Base-by-base conservation (phyloP, 2,888 invertebrate genomes). In the Scaptomyza cyrtandrae region DNA sequence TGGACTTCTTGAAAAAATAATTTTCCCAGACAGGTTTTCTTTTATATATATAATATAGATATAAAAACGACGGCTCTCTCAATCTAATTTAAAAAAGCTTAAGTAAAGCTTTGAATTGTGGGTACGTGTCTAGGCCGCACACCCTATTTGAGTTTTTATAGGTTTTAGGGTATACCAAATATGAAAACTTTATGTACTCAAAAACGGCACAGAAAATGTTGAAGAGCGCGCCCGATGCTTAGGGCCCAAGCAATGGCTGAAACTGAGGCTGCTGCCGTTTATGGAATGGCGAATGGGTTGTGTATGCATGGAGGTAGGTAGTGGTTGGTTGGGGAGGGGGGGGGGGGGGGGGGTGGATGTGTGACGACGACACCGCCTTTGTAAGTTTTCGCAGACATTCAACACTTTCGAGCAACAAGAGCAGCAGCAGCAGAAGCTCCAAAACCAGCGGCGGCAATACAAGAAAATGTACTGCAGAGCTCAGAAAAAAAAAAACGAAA, bases 331-430 rank as follows among this genome's bases (percentile, higher is more conserved):
- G n/a, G n/a, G n/a, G n/a, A n/a, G n/a, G n/a, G n/a, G n/a, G n/a
- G n/a, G n/a, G n/a, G n/a, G n/a, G n/a, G n/a, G n/a, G 35, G 37
- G 6, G 14, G 43, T 7, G 29, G 35, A 0, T 13, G 13, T 35
- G 13, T 45, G 65, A 1, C 44, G 61, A 65, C 80, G 68, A 73
- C 80, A 75, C 65, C 82, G 80, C 75, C 79, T 81, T 78, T 82
- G 78, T 78, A 82, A 80, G 80, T 82, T 81, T 80, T 71, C 82
- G 78, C 81, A 81, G 82, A 81, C 82, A 80, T 81, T 80, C 82
- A 82, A 80, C 81, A 82, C 78, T 82, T 80, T 77, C 78, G 67
- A 71, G 76, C 74, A 64, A 71, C 76, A 78, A 70, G 70, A 75
- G 71, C 58, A 62, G 58, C 61, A 50, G 52, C 27, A 44, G n/a